Base-by-base conservation (phyloP, 2,113 vertebrate species). In the Saguinus midas region DNA sequence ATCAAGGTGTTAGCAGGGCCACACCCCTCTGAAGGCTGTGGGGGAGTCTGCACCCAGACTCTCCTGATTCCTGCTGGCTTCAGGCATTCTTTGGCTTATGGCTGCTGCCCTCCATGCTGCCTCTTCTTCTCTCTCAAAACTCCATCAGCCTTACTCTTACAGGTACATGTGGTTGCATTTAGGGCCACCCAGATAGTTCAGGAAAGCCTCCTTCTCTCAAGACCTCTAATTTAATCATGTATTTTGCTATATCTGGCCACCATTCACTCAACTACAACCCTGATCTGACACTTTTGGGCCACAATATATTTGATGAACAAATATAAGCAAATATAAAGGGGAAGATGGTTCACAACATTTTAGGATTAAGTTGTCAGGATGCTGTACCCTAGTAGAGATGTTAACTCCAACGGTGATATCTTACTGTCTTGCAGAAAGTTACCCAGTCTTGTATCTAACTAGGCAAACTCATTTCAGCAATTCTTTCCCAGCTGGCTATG, bases 301-400 rank as follows among this genome's bases (percentile, higher is more conserved):
- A 58, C 8, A 85, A 27, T 72, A 72, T 57, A 72, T 89, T 79
- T 84, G n/a, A 52, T 85, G 45, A 94, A 78, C 43, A 96, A 86
- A 96, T 52, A 81, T n/a, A 91, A 76, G 52, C 52, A 96, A 91
- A 97, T 64, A 82, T 37, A 89, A 66, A 89, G 61, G 40, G 55
- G 2, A 27, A 94, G 57, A 48, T 78, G 43, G 27, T 89, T 90
- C 83, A 57, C 16, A 90, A 48, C 25, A 29, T 75, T 83, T 94
- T 79, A 87, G 43, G 72, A 87, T 4, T 23, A 86, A 61, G 9
- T 73, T 72, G 5, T 94, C 90, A 78, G 52, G 70, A 37, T 68
- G 16, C 11, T 83, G 82, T 1, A 75, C 29, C 16, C 20, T 82
- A 48, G 37, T 5, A 79, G 55, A 73, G 43, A 82, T 73, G 52